Evolutionary conservation across 2,888 invertebrate species (phyloP).

Genomic region (Ctenicera cuprea): DNA sequence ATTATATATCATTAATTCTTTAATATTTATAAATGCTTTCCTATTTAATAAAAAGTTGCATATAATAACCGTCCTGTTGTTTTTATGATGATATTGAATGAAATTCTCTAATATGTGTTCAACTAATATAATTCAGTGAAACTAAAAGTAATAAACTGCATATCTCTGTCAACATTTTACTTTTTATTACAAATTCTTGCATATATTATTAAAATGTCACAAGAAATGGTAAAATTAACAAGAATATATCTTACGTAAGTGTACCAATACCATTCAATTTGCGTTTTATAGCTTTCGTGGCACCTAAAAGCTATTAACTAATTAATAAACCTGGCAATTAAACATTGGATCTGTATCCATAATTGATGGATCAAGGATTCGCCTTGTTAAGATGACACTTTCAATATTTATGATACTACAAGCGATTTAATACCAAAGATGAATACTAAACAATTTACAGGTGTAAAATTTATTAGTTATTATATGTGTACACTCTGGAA

Average conservation of each 20-base stretch:
- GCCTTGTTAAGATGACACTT: neutral
- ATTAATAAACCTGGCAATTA: neutral
- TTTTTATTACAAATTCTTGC: slow-evolving; percentile 22
- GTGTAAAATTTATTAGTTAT: too few species aligned
- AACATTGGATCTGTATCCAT: too few species aligned
- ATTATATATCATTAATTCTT: neutral
- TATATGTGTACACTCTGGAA: too few species aligned
- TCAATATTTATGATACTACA: too few species aligned
- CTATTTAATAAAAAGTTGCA: neutral
- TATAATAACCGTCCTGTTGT: too few species aligned
- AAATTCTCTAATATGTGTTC: too few species aligned
- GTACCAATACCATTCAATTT: neutral
- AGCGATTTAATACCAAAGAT: too few species aligned
- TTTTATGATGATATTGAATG: too few species aligned
- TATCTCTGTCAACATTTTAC: slow-evolving; percentile 22
- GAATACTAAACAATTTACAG: too few species aligned
- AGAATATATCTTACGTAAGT: neutral
- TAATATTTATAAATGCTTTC: too few species aligned
- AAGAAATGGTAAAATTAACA: neutral
- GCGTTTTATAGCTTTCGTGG: neutral
- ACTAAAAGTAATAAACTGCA: slow-evolving; percentile 19
- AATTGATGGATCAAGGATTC: too few species aligned
- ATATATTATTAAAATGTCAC: slow-evolving; percentile 33
- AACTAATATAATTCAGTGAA: slow-evolving; percentile 1
- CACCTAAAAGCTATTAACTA: neutral